Base-by-base conservation (phyloP, 2,888 invertebrate genomes). In the Ochropacha duplaris region DNA sequence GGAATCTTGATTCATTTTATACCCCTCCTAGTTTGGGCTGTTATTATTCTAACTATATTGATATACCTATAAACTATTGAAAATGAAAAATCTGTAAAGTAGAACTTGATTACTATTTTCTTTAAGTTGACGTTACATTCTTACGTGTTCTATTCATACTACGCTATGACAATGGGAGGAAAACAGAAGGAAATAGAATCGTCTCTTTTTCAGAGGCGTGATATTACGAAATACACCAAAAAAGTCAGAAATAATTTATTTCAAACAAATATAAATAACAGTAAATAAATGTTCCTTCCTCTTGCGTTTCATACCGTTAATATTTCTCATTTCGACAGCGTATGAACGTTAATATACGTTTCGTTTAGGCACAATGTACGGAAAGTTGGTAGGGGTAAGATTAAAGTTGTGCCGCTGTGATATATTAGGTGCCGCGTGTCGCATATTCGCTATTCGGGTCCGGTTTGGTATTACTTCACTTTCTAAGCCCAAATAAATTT, bases 401-500 rank as follows among this genome's bases (percentile, higher is more conserved):
- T 78, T 81, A 79, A 82, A 82, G 76, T 82, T 83, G 77, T 68
- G 74, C 75, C 63, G 68, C 60, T 55, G 66, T 82, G 84, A 86
- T 84, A 83, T 86, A 86, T 86, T 78, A 79, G 76, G 78, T 80
- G 78, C 75, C 78, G 77, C 72, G 72, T 80, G 83, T 82, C 81
- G 78, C 79, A 75, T 79, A 79, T 78, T 79, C 78, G 72, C 72
- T 74, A 71, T 79, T 76, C 71, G 76, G 79, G 78, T 79, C 80
- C 81, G 72, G 78, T 75, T 71, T 70, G 72, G 75, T 78, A 81
- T 80, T 74, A 78, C 81, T 81, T 76, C 74, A 77, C 77, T 82
- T 79, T 80, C 76, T 69, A 74, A 76, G 76, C 69, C 72, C 75
- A 83, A 80, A 84, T 86, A 86, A 83, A 84, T 86, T 80, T 79